These are phyloP conservation scores for Apeltes quadracus DNA, from an alignment of 2,113 vertebrate species.

Conservation along the genomic window DNA sequence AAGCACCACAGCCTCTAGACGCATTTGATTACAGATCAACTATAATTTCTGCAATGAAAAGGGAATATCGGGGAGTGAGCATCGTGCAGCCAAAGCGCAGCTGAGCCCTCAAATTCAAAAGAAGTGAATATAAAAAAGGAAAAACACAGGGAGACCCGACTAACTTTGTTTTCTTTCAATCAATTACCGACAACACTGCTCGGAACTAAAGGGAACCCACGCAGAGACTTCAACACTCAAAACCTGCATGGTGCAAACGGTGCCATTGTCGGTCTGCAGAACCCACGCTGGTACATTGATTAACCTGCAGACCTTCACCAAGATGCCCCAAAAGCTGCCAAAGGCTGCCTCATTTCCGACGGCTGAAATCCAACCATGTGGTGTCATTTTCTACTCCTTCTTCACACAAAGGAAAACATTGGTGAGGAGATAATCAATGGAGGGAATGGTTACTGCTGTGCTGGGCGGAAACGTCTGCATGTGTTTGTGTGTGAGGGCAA, in stretches of 20 bases:
- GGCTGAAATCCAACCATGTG: constrained; percentile 18
- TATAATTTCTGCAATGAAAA: background rate
- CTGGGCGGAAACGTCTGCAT: background rate
- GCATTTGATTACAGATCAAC: background rate
- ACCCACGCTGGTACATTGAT: constrained; percentile 59
- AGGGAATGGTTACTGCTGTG: constrained; percentile 16
- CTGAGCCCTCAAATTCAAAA: background rate
- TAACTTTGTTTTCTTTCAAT: constrained; percentile 14
- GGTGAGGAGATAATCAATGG: constrained; percentile 25
- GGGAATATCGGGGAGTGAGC: background rate
- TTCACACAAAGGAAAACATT: constrained; percentile 50
- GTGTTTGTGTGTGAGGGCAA: background rate
- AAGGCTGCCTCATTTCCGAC: constrained; percentile 41
- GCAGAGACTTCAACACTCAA: constrained; percentile 10
- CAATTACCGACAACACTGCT: constrained; percentile 29
- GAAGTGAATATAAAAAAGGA: background rate
- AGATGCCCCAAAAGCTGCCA: constrained; percentile 36
- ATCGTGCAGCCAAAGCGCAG: background rate
- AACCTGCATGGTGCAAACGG: constrained; percentile 26
- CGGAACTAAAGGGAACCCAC: constrained; percentile 38
- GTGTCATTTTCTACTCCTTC: constrained; percentile 4
- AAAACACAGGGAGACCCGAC: background rate
- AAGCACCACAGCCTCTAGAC: background rate
- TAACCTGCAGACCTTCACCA: constrained; percentile 55
- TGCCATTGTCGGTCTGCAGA: constrained; percentile 22